Evolutionary conservation across 2,888 invertebrate species (phyloP), one percentile per base, ranked within the genome.

Genomic region (Coenonympha arcania): DNA sequence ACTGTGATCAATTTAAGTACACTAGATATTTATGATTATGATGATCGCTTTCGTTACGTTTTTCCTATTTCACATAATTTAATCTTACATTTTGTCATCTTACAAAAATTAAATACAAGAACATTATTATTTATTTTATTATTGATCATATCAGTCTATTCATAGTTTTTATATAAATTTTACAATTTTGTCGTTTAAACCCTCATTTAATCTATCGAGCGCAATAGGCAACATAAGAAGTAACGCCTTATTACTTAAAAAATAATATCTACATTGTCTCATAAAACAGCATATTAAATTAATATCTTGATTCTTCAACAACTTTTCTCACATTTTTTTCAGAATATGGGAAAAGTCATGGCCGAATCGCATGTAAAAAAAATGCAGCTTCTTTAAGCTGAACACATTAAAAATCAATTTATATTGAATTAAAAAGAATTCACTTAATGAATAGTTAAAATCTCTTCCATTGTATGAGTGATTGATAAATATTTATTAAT

Each of bases 61-160:
- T 62, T 64, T 71, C 65, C 73, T 71, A 68, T 67, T 76, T 68
- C 71, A 75, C 80, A 83, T 84, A 79, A 81, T 84, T 83, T 80
- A 74, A 76, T 76, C 77, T 77, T 82, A 84, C 76, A 75, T 69
- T 78, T 83, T 84, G 85, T 86, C 85, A 79, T 74, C 79, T 79
- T 84, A 83, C 76, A 84, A 85, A 39, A 84, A 83, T 83, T 84
- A 85, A 83, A 83, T 82, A 84, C 77, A 78, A 79, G 79, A 78
- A 79, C 76, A 79, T 81, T 79, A 80, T 84, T 79, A 85, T 82
- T 83, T 80, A 83, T 78, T 79, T n/a, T n/a, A n/a, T n/a, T n/a
- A n/a, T n/a, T n/a, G n/a, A n/a, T n/a, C n/a, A n/a, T n/a, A 83
- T 86, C 86, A 86, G 86, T 86, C 86, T 86, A 84, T 86, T 83